Base-by-base conservation (phyloP, 2,113 vertebrate genomes). In the Seriola rivoliana region DNA sequence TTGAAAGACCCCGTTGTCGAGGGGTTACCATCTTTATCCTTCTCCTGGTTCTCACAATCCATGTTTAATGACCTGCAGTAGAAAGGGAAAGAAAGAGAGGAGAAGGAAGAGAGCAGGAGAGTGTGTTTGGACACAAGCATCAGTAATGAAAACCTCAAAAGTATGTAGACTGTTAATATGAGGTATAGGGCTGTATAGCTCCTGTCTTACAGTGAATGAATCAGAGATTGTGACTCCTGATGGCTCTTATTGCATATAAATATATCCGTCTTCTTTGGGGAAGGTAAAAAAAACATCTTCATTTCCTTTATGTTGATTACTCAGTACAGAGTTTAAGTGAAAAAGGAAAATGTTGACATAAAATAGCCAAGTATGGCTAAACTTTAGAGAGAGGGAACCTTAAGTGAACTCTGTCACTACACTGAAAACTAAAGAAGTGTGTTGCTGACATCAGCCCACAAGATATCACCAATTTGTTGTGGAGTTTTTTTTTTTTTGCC, bases 31-130 rank as follows among this genome's bases (percentile, higher is more conserved):
- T 99, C 98, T 88, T 99, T 99, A 91, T 99, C 98, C 85, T 99
- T 99, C 89, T 99, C 98, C 95, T 99, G 98, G 94, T 99, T 99
- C 94, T 99, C 98, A 94, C 98, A 99, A 94, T 99, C 98, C 98
- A 99, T 99, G 92, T 99, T 99, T 94, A 99, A 97, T 89, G 98
- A 99, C 93, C 98, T 99, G 94, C 71, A 92, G 58, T 25, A 63
- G 52, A 52, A 71, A 34, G 38, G 32, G 72, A 52, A 10, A 34
- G 40, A 42, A 6, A 65, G 60, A 23, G 21, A 23, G 40, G 59
- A 48, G 17, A 32, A 5, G 14, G 46, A n/a, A 32, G 32, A 19
- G 55, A 52, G 12, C 5, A 58, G 69, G 40, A 57, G 32, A 65
- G 0, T 3, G 46, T 55, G 55, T 64, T 57, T 52, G 1, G 64